Conservation (phyloP, 2,113 vertebrate genomes). For the Campylomormyrus numenius region DNA sequence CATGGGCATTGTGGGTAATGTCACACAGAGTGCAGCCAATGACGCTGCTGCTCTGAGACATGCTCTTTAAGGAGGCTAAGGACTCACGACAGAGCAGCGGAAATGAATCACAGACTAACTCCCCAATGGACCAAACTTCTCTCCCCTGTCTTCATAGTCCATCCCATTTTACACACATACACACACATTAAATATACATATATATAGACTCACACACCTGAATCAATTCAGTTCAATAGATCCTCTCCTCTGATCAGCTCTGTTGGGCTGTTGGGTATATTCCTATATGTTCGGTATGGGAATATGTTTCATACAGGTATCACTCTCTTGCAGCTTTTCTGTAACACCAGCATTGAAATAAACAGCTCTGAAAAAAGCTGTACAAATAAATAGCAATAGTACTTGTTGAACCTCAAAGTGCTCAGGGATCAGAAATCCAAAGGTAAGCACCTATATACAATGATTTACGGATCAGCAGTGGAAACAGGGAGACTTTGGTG, state of each 20-base stretch:
- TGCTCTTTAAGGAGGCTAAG: not conserved
- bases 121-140: not conserved
- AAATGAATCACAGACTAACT: constrained; percentile 14
- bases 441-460: not conserved
- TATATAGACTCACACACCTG: not conserved
- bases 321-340: not conserved
- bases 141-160: not conserved
- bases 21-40: not conserved
- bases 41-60: not conserved
- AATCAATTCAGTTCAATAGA: not conserved
- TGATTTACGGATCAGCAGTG: too few species aligned
- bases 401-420: too few species aligned
- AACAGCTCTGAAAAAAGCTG: not conserved
- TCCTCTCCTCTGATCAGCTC: not conserved
- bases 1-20: constrained; percentile 8
- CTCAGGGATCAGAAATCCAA: not conserved
- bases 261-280: not conserved
- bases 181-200: too few species aligned
- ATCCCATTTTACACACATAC: not conserved
- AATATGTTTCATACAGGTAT: not conserved
- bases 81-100: not conserved
- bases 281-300: too few species aligned
- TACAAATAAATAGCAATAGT: not conserved
- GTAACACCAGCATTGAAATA: not conserved
- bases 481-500: too few species aligned